A percentile compares a stretch with the other conserved stretches of the same genome.
phyloP scores from a whole-genome alignment of 2,113 vertebrate genomes.

The Mustelus asterias region DNA sequence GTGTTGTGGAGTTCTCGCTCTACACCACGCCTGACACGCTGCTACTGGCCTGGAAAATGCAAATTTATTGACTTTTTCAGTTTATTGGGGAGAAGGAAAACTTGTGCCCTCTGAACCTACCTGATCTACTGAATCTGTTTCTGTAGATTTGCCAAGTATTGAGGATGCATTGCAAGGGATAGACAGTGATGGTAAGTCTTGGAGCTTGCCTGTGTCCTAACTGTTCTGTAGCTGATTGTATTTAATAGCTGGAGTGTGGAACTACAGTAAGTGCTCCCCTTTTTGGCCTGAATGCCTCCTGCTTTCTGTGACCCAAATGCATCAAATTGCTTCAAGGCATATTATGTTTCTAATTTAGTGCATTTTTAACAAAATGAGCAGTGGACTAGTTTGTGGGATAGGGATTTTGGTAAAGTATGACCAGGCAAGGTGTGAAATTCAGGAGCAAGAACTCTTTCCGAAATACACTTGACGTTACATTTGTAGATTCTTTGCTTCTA shows the following conservation, averaged over 20 bases:
- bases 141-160: slow-evolving; percentile 25
- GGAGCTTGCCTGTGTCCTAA: neutral
- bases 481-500: neutral
- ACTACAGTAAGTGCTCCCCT: neutral
- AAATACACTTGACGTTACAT: neutral
- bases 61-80: neutral
- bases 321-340: neutral
- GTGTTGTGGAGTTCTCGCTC: no score
- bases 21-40: neutral
- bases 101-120: neutral
- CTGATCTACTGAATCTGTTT: slow-evolving; percentile 10
- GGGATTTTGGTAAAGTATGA: neutral
- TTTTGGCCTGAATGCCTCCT: neutral
- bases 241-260: neutral
- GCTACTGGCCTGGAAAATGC: neutral
- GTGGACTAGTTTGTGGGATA: neutral
- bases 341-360: neutral
- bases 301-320: neutral
- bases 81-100: neutral
- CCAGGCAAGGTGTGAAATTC: neutral
- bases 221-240: neutral
- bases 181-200: slow-evolving; percentile 1
- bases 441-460: neutral
- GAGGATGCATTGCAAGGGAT: neutral
- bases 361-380: neutral